phyloP scores from a whole-genome alignment of 1,140 invertebrate genomes.

The Thaumatotibia leucotreta region DNA sequence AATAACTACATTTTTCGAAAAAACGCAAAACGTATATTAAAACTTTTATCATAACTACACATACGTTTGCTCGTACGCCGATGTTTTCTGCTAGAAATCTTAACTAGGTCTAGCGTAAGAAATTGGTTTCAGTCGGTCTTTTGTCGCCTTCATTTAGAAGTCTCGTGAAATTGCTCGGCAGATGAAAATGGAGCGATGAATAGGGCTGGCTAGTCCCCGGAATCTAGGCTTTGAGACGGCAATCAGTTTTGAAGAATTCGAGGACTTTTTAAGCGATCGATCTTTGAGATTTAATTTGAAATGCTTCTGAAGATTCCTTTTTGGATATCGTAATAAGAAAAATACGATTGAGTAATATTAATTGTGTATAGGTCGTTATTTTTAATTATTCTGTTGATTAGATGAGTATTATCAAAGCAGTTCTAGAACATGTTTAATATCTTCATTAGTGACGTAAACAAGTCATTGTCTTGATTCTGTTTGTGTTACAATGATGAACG shows the following conservation, averaged over 20 bases:
- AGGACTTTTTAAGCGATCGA: not conserved
- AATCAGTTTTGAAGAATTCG: not conserved
- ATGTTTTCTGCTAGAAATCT: conserved; percentile 13
- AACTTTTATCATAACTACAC: too few species aligned
- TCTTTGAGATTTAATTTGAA: not conserved
- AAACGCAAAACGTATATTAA: too few species aligned
- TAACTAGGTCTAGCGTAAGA: conserved; percentile 17
- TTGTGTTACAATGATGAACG: too few species aligned
- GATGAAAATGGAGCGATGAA: conserved; percentile 15
- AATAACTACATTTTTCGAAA: too few species aligned
- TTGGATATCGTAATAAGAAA: not conserved
- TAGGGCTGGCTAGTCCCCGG: not conserved
- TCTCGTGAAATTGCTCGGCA: not conserved
- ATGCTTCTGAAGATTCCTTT: not conserved
- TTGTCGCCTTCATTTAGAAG: conserved; percentile 17
- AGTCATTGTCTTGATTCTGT: too few species aligned
- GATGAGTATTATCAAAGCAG: too few species aligned
- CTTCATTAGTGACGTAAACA: too few species aligned
- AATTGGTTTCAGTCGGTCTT: conserved; percentile 16
- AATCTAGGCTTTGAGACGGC: conserved; percentile 5
- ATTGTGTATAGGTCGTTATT: too few species aligned
- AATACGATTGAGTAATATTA: not conserved
- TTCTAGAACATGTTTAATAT: too few species aligned
- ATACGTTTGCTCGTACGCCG: too few species aligned
- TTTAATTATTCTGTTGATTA: too few species aligned